A percentile compares a stretch with the other conserved stretches of the same genome.
These are phyloP conservation scores for Torymus aiolomorphi DNA, from an alignment of 2,888 invertebrate genomes.

Conservation along the genomic window DNA sequence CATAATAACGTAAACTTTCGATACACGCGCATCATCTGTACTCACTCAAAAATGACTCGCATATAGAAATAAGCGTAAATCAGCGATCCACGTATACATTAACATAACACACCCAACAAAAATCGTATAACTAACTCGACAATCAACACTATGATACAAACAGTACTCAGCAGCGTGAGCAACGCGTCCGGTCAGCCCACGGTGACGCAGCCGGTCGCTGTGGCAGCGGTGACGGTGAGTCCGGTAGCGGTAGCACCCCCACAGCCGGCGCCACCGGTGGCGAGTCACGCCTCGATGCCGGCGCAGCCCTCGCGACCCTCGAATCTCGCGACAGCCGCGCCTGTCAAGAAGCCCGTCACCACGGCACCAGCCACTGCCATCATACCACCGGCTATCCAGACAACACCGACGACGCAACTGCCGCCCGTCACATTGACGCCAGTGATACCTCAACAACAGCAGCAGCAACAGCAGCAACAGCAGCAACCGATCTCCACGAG, in stretches of 20 bases:
- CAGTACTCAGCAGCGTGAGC: slow-evolving; percentile 41
- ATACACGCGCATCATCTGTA: too few relatives aligned
- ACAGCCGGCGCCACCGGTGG: slow-evolving; percentile 69
- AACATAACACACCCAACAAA: background rate
- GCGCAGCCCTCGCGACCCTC: slow-evolving; percentile 72
- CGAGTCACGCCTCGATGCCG: slow-evolving; percentile 74
- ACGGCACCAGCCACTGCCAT: background rate
- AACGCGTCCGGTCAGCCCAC: slow-evolving; percentile 25
- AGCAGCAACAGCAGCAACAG: slow-evolving; percentile 12
- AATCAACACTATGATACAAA: slow-evolving; percentile 17
- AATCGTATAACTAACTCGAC: slow-evolving; percentile 27
- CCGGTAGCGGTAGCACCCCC: slow-evolving; percentile 26
- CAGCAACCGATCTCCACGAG: slow-evolving; percentile 25
- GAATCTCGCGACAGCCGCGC: slow-evolving; percentile 73
- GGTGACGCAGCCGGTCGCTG: slow-evolving; percentile 76
- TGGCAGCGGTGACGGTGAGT: slow-evolving; percentile 75
- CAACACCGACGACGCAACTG: too few relatives aligned
- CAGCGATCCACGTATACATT: too few relatives aligned
- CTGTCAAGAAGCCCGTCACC: slow-evolving; percentile 67
- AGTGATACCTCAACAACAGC: background rate
- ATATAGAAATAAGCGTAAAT: too few relatives aligned
- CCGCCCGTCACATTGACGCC: too few relatives aligned
- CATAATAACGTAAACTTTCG: too few relatives aligned
- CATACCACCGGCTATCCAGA: too few relatives aligned
- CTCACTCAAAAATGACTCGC: too few relatives aligned